phyloP scores from a whole-genome alignment of 1,140 invertebrate genomes.

The Drosophila pallidifrons region DNA sequence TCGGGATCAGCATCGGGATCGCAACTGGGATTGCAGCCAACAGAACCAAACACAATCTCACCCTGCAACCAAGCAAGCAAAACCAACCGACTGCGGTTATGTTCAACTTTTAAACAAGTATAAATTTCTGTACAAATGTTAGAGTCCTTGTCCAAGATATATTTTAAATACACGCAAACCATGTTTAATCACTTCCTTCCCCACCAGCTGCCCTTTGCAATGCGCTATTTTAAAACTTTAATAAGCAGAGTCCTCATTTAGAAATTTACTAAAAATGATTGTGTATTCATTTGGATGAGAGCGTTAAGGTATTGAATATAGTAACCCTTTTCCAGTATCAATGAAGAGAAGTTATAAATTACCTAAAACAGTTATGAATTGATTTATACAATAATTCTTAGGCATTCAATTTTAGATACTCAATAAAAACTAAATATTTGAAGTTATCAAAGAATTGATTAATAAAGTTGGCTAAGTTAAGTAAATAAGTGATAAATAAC shows the following conservation, averaged over 20 bases:
- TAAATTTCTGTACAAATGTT: constrained; percentile 8
- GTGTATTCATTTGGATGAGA: too few relatives aligned
- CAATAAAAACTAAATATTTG: too few relatives aligned
- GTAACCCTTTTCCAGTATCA: too few relatives aligned
- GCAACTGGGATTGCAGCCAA: not conserved
- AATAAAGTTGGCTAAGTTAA: too few relatives aligned
- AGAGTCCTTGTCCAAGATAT: constrained; percentile 3
- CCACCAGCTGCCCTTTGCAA: not conserved
- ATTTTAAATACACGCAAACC: constrained; percentile 1
- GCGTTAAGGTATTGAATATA: too few relatives aligned
- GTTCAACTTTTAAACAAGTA: constrained; percentile 17
- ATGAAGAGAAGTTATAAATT: too few relatives aligned
- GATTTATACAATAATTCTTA: too few relatives aligned
- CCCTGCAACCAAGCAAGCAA: not conserved
- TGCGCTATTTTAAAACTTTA: not conserved
- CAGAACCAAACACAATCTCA: not conserved
- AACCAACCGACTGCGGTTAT: constrained; percentile 25
- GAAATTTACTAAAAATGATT: too few relatives aligned
- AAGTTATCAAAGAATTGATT: too few relatives aligned
- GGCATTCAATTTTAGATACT: too few relatives aligned
- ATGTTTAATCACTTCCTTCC: not conserved
- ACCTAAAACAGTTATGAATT: too few relatives aligned
- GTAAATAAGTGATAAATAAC: too few relatives aligned
- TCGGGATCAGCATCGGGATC: constrained; percentile 55
- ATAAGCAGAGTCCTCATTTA: not conserved